Base-by-base conservation (phyloP, 1,140 invertebrate genomes). In the Pollicipes pollicipes region DNA sequence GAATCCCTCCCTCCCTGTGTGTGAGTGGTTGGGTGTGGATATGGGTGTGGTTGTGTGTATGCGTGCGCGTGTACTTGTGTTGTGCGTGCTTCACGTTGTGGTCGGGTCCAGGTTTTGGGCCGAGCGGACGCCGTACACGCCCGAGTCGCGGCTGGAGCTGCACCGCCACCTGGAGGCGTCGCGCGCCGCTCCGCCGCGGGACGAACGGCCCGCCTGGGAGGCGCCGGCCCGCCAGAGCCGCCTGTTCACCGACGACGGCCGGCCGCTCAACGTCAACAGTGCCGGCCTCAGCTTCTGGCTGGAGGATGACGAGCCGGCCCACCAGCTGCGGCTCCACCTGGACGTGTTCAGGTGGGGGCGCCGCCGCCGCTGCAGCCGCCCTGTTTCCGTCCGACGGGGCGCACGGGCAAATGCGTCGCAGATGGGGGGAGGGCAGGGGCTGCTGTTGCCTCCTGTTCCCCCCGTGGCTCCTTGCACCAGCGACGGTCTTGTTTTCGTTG, bases 211-310 rank as follows among this genome's bases (percentile, higher is more conserved):
- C n/a, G 1, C 64, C 10, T 66, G 27, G 64, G 28, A 29, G 64
- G 6, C 64, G 64, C 64, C 4, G 64, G 10, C 64, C 8, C 64
- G 64, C 8, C n/a, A 10, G 27, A 72, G 73, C 28, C 85, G 82
- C 75, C 76, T 93, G 16, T 90, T 90, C 77, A 83, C 81, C 63
- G 78, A 85, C 4, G 86, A 90, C 74, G 93, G 93, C 26, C 82
- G 85, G 76, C 87, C 91, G 0, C 87, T 89, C 68, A 96, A 95
- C 79, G 80, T 94, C 0, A 97, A 97, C 81, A 87, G 93, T 80
- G 81, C 88, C 10, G 91, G 90, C 81, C 78, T 95, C 16, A 78
- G 85, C 17, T 96, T 95, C 77, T 82, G 76, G 17, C 84, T 96
- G 68, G 83, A 81, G 73, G 87, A 90, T 68, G 83, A 87, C 74